Percentiles rank a stretch among this genome's conserved stretches.
Conservation (phyloP, 1,140 invertebrate genomes). For the Ditylenchus dipsaci region DNA sequence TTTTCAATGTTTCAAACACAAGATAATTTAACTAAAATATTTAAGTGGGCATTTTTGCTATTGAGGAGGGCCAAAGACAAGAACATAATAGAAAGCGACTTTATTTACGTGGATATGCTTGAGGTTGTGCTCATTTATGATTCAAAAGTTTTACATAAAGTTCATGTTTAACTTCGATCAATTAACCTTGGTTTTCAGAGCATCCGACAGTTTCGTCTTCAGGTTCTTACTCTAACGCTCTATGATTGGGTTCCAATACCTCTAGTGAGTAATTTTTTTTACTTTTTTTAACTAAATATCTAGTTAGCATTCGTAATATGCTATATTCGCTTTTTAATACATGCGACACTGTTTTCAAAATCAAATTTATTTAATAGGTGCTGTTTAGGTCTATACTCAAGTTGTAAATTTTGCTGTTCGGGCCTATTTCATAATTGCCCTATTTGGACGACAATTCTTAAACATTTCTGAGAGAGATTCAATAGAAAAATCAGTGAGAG, state of each 20-base stretch:
- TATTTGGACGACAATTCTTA: slow-evolving; percentile 51
- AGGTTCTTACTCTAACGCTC: slow-evolving; percentile 49
- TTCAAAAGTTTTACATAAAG: too few relatives aligned
- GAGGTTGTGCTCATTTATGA: slow-evolving; percentile 36
- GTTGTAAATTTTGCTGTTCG: slow-evolving; percentile 49
- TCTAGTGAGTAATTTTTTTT: slow-evolving; percentile 31
- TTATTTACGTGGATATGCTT: slow-evolving; percentile 45
- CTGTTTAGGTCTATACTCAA: slow-evolving; percentile 46
- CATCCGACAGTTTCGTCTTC: slow-evolving; percentile 49
- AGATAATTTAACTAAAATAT: background rate
- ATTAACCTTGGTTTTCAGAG: too few relatives aligned
- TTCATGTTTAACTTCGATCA: too few relatives aligned
- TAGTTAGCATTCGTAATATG: too few relatives aligned
- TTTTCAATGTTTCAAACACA: background rate
- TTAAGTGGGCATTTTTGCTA: slow-evolving; percentile 49
- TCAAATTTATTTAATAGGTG: too few relatives aligned
- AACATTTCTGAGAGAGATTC: background rate
- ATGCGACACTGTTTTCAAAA: too few relatives aligned
- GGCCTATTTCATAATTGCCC: slow-evolving; percentile 48
- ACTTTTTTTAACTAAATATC: too few relatives aligned
- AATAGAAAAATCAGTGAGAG: background rate
- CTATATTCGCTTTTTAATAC: too few relatives aligned
- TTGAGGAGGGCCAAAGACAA: slow-evolving; percentile 44
- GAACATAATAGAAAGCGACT: slow-evolving; percentile 45
- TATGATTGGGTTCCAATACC: slow-evolving; percentile 55